Evolutionary conservation across 2,888 invertebrate genomes (phyloP).

Genomic region (Drosophila pegasa): DNA sequence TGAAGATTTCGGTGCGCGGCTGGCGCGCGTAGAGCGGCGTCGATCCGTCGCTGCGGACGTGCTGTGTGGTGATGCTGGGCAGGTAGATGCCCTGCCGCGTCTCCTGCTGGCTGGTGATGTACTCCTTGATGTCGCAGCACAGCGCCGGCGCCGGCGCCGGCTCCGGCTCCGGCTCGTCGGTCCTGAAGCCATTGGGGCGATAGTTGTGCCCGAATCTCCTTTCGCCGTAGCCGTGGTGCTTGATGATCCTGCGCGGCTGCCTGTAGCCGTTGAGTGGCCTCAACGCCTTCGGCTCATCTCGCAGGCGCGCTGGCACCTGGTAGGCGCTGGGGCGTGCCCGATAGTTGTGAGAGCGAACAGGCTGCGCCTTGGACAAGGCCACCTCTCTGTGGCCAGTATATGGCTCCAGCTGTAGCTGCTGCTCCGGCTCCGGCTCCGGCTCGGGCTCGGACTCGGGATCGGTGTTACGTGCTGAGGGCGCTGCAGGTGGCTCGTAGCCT

Average conservation of each 20-base stretch:
- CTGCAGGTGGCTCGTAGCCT: too few species aligned
- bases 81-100: background rate
- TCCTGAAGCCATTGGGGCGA: background rate
- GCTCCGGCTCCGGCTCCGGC: background rate
- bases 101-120: background rate
- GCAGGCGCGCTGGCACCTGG: background rate
- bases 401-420: background rate
- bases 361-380: background rate
- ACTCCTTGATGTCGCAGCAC: slow-evolving; percentile 1
- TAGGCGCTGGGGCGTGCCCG: too few species aligned
- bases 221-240: background rate
- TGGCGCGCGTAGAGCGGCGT: slow-evolving; percentile 6
- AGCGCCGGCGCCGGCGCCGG: too few species aligned
- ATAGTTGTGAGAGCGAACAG: background rate
- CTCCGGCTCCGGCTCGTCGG: background rate
- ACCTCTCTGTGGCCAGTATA: background rate
- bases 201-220: background rate
- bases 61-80: background rate
- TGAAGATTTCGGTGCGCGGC: slow-evolving; percentile 20
- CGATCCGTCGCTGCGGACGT: background rate
- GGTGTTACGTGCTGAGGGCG: too few species aligned
- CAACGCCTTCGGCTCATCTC: slow-evolving; percentile 1
- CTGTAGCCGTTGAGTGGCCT: slow-evolving; percentile 14
- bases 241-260: background rate
- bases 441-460: too few species aligned